Conservation (phyloP, 2,113 vertebrate species). For the Myocastor coypus region DNA sequence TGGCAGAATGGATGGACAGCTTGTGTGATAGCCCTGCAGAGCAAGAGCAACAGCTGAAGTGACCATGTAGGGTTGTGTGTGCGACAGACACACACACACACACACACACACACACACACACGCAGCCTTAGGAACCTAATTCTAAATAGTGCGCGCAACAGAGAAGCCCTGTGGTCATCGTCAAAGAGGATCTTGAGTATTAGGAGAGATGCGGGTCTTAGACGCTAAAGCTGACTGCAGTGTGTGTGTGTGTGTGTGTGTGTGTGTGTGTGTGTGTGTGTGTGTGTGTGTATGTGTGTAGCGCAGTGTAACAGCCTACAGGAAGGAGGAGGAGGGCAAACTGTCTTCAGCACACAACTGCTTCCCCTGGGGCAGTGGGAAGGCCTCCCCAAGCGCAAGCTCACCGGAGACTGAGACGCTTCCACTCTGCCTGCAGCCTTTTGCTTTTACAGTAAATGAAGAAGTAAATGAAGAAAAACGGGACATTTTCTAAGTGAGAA, state of each 20-base stretch:
- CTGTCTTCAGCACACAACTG: background rate
- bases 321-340: background rate
- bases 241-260: no score
- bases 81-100: no score
- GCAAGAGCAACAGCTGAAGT: background rate
- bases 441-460: background rate
- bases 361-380: background rate
- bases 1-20: background rate
- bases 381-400: no score
- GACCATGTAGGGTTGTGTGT: background rate
- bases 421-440: background rate
- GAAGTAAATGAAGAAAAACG: background rate
- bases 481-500: background rate
- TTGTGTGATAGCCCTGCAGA: no score
- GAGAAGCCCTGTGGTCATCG: background rate
- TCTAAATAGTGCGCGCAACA: background rate
- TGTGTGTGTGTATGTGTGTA: no score
- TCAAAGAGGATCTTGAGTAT: background rate
- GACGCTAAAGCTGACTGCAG: background rate
- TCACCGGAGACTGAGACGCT: background rate
- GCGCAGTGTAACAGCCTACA: background rate
- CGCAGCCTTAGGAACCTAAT: background rate
- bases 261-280: no score
- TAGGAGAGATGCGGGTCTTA: background rate
- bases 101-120: no score